Evolutionary conservation across 2,797 vertebrate species (phyloP).

Genomic region (Neosilurus mollespiculum): DNA sequence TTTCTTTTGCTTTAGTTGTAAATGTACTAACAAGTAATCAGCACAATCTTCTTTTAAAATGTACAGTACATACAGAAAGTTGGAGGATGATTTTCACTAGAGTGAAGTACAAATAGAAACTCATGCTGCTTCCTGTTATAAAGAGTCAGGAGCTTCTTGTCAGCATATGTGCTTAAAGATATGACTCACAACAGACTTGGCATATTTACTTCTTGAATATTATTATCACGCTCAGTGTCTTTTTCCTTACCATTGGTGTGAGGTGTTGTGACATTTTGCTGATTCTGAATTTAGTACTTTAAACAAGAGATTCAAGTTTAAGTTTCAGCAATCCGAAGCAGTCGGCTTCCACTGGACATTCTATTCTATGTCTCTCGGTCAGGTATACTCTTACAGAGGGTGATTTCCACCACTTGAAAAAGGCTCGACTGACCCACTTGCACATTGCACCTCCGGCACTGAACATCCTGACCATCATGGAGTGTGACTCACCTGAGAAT

Average conservation of each 20-base stretch:
- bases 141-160: neutral
- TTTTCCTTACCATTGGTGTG: neutral
- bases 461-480: slow-evolving; percentile 94
- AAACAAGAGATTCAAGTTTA: neutral
- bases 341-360: neutral
- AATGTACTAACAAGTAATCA: neutral
- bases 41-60: neutral
- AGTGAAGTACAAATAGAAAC: slow-evolving; percentile 17
- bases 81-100: slow-evolving; percentile 1
- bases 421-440: slow-evolving; percentile 89
- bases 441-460: slow-evolving; percentile 79
- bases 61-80: neutral
- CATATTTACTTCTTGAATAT: neutral
- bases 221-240: neutral
- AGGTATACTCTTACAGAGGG: slow-evolving; percentile 97
- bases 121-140: neutral
- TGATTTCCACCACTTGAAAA: slow-evolving; percentile 96
- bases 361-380: slow-evolving; percentile 2
- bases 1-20: neutral
- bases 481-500: slow-evolving; percentile 88
- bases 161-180: slow-evolving; percentile 17
- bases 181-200: slow-evolving; percentile 11
- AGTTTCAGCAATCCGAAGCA: neutral
- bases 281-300: neutral
- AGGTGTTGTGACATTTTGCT: neutral